Evolutionary conservation across 2,888 invertebrate genomes (phyloP).

Genomic region (Deroplatys truncata): DNA sequence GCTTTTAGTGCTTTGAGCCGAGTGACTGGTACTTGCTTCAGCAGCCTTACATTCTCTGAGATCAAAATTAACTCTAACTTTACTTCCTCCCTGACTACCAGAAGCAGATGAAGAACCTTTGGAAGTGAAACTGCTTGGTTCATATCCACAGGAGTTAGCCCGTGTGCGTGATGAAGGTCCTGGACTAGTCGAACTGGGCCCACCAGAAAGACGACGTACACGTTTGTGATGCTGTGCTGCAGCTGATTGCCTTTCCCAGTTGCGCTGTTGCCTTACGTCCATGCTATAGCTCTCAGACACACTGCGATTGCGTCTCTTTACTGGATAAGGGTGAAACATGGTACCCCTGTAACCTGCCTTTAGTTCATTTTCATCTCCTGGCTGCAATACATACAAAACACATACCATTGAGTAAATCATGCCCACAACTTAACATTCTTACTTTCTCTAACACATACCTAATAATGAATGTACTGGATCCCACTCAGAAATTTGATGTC

Average conservation of each 20-base stretch:
- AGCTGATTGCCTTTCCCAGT: neutral
- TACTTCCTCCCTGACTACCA: neutral
- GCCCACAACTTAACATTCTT: too few species aligned
- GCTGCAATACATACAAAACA: slow-evolving; percentile 12
- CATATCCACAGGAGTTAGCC: neutral
- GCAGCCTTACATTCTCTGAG: neutral
- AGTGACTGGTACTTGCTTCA: neutral
- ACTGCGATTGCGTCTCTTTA: slow-evolving; percentile 59
- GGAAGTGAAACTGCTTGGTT: neutral
- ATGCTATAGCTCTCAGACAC: slow-evolving; percentile 55
- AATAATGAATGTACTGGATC: too few species aligned
- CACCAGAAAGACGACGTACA: slow-evolving; percentile 43
- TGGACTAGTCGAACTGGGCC: slow-evolving; percentile 40
- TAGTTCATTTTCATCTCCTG: slow-evolving; percentile 31
- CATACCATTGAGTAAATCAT: neutral
- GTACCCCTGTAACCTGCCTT: slow-evolving; percentile 46
- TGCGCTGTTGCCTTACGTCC: slow-evolving; percentile 13
- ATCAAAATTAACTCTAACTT: slow-evolving; percentile 20
- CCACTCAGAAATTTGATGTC: too few species aligned
- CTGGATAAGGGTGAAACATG: slow-evolving; percentile 43
- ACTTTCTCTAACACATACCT: too few species aligned
- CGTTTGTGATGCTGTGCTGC: slow-evolving; percentile 33
- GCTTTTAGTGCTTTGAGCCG: neutral
- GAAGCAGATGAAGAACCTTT: neutral
- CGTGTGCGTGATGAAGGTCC: neutral